Conservation (phyloP, 1,140 invertebrate genomes). For the Maconellicoccus hirsutus region DNA sequence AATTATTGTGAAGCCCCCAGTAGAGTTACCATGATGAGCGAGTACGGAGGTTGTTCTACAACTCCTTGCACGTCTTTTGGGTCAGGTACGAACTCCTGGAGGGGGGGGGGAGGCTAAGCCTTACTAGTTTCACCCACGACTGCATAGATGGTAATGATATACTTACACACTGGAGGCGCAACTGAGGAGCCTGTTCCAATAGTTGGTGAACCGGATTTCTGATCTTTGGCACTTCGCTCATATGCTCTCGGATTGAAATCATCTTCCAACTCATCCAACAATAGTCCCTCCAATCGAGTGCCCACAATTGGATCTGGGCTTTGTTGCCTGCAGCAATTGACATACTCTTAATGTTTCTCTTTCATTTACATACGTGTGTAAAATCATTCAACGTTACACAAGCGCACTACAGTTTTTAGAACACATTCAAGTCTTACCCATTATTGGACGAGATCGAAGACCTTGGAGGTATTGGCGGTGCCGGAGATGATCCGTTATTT, state of each 20-base stretch:
- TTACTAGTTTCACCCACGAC: too few relatives aligned
- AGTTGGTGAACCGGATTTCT: conserved; percentile 11
- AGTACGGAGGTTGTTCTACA: too few relatives aligned
- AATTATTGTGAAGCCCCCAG: too few relatives aligned
- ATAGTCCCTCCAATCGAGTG: conserved; percentile 65
- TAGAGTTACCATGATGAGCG: too few relatives aligned
- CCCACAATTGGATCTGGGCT: conserved; percentile 46
- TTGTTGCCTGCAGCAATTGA: neutral
- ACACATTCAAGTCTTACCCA: neutral
- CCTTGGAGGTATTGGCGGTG: conserved; percentile 26
- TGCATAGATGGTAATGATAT: too few relatives aligned
- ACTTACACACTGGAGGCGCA: conserved; percentile 28
- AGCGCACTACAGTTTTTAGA: too few relatives aligned
- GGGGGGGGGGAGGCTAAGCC: too few relatives aligned
- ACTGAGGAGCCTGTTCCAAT: neutral
- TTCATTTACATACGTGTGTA: too few relatives aligned
- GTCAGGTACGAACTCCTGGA: too few relatives aligned
- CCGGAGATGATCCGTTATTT: neutral
- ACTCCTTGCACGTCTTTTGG: too few relatives aligned
- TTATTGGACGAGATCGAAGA: neutral
- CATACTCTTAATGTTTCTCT: neutral
- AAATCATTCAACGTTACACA: too few relatives aligned
- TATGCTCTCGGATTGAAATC: conserved; percentile 65
- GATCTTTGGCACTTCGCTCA: conserved; percentile 40
- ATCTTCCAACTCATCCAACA: conserved; percentile 67